phyloP scores from a whole-genome alignment of 1,140 invertebrate genomes.

The Caligus rogercresseyi region DNA sequence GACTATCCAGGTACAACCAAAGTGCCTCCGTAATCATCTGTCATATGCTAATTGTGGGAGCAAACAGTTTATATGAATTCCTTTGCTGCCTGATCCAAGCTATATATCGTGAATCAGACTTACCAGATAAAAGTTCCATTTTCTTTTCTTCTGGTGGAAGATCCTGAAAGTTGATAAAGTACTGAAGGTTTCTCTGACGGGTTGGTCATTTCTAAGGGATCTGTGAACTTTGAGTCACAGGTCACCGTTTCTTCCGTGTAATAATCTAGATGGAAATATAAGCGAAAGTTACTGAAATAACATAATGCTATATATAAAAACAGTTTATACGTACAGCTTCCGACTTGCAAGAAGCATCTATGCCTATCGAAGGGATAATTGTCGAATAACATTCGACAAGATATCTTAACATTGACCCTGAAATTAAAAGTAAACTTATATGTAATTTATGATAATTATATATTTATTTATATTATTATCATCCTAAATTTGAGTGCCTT shows the following conservation, averaged over 20 bases:
- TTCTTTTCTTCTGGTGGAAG: not conserved
- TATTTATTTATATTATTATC: too few species aligned
- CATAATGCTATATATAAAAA: too few species aligned
- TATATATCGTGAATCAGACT: too few species aligned
- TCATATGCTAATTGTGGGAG: too few species aligned
- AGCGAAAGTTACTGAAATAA: not conserved
- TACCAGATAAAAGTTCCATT: constrained; percentile 1
- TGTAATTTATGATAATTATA: too few species aligned
- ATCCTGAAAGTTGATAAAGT: not conserved
- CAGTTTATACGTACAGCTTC: constrained; percentile 20
- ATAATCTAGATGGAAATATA: constrained; percentile 1
- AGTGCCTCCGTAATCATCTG: too few species aligned
- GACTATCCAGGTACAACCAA: too few species aligned
- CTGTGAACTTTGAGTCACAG: not conserved
- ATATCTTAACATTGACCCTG: constrained; percentile 12
- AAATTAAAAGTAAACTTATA: not conserved
- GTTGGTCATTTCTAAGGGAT: constrained; percentile 4
- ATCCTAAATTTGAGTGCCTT: too few species aligned
- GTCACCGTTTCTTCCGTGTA: constrained; percentile 13
- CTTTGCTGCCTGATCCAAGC: too few species aligned
- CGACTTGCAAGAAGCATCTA: constrained; percentile 12
- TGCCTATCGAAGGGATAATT: constrained; percentile 17
- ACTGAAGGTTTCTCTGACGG: constrained; percentile 5
- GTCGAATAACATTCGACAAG: constrained; percentile 18
- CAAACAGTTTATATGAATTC: too few species aligned